Conservation (phyloP, 2,113 vertebrate genomes). For the Neopipo cinnamomea region DNA sequence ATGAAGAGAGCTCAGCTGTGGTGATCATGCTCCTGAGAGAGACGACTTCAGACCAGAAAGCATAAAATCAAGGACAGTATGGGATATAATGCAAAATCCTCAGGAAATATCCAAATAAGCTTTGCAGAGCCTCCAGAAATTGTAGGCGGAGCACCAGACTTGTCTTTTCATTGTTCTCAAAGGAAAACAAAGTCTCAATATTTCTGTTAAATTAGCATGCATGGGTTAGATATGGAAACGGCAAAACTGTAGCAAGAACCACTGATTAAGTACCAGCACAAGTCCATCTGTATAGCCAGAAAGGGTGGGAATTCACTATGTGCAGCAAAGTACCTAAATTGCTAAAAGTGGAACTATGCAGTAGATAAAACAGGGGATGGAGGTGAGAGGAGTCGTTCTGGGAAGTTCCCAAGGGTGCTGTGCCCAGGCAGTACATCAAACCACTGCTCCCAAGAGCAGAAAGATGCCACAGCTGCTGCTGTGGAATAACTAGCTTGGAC, state of each 20-base stretch:
- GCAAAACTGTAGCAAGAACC: not conserved
- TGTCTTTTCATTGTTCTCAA: not conserved
- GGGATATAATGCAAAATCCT: not conserved
- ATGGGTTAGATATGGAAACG: not conserved
- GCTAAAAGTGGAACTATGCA: not conserved
- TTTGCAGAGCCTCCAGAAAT: not conserved
- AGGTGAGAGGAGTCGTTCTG: not conserved
- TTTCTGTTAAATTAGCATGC: not conserved
- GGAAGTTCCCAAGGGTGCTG: not conserved
- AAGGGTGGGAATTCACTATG: not conserved
- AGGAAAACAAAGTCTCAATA: not conserved
- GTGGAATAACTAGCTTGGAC: not conserved
- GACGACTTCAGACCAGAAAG: not conserved
- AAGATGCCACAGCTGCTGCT: not conserved
- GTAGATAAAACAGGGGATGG: not conserved
- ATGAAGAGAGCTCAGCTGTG: not conserved
- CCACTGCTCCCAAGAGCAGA: not conserved
- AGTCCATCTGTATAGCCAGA: not conserved
- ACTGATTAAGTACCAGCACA: not conserved
- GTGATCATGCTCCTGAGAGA: not conserved
- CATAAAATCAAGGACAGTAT: not conserved
- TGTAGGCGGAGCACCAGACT: not conserved
- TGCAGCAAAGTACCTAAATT: not conserved
- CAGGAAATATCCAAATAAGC: not conserved
- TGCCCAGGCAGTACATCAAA: not conserved